phyloP scores from a whole-genome alignment of 2,113 vertebrate species.

The Ictalurus furcatus region DNA sequence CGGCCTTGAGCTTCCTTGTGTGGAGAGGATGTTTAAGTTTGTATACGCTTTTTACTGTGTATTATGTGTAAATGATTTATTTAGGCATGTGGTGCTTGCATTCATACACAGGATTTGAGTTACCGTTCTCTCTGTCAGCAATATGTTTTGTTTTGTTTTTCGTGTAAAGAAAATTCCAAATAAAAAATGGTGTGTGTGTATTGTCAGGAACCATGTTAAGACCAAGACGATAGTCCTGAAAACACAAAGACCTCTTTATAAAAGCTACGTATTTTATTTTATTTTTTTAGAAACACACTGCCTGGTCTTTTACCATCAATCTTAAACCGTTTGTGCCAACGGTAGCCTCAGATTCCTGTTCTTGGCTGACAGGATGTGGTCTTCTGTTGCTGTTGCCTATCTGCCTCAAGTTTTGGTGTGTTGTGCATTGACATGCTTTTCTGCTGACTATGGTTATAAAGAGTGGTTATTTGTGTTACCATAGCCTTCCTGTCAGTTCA shows the following conservation, averaged over 20 bases:
- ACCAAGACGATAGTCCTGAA: neutral
- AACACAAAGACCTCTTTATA: neutral
- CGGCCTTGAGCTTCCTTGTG: conserved; percentile 9
- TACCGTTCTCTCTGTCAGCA: neutral
- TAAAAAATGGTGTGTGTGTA: no score
- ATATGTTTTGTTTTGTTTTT: neutral
- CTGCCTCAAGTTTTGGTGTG: neutral
- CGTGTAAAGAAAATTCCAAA: neutral
- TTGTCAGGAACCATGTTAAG: neutral
- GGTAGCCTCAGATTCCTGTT: neutral
- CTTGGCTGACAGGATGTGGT: neutral
- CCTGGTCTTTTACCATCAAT: neutral
- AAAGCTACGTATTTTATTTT: neutral
- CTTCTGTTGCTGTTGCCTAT: neutral
- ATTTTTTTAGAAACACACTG: neutral
- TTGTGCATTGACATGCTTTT: neutral
- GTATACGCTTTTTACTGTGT: neutral
- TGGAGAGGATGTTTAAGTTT: neutral
- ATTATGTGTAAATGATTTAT: conserved; percentile 16
- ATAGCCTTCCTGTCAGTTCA: neutral
- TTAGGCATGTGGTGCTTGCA: neutral
- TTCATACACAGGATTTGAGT: neutral
- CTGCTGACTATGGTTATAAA: neutral
- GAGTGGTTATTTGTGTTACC: neutral
- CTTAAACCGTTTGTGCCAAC: neutral